phyloP scores from a whole-genome alignment of 2,113 vertebrate genomes.

The Erythrocercus mccallii region DNA sequence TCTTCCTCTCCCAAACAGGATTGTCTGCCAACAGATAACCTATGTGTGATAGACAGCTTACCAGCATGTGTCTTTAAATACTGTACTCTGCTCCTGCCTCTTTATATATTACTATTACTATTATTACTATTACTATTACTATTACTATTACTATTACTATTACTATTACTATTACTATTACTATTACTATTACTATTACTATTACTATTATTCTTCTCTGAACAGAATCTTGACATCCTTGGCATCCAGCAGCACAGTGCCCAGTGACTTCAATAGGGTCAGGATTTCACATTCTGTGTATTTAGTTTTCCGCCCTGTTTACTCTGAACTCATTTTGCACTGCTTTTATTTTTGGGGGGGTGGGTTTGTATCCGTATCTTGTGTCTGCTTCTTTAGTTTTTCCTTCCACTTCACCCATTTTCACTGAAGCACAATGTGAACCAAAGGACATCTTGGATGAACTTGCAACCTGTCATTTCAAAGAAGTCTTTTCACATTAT shows the following conservation, averaged over 20 bases:
- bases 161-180: neutral
- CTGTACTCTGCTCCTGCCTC: neutral
- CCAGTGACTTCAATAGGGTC: neutral
- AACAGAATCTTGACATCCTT: neutral
- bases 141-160: neutral
- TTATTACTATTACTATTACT: neutral
- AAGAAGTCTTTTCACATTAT: neutral
- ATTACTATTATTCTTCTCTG: neutral
- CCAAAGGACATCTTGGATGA: neutral
- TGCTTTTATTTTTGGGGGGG: neutral
- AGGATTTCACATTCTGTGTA: neutral
- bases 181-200: too few relatives aligned
- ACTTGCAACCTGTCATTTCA: neutral
- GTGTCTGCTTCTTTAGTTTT: neutral
- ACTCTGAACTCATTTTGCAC: neutral
- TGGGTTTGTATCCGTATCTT: neutral
- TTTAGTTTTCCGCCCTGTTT: slow-evolving; percentile 15
- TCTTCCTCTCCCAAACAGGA: neutral
- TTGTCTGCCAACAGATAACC: neutral
- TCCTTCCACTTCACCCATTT: neutral
- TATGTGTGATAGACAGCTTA: neutral
- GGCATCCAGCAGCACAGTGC: neutral
- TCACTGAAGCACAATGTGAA: neutral
- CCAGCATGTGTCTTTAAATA: neutral
- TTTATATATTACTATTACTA: neutral